A percentile compares a stretch with the other conserved stretches of the same genome.
These are phyloP conservation scores for Theretra japonica DNA, from an alignment of 2,888 invertebrate species.

Conservation along the genomic window DNA sequence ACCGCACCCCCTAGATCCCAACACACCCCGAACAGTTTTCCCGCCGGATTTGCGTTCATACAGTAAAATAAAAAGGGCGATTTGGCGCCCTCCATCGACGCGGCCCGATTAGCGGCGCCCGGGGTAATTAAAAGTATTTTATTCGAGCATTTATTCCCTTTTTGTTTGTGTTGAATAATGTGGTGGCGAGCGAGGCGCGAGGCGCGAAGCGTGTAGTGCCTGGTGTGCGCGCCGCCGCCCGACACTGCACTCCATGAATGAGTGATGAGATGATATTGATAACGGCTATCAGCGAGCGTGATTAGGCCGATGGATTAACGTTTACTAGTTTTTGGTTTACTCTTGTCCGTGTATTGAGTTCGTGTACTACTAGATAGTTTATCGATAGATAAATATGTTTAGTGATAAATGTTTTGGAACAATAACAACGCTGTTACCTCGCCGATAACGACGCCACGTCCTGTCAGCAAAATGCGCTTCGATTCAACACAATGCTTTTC, in stretches of 20 bases:
- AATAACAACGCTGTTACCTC: constrained; percentile 19
- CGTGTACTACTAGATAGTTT: constrained; percentile 30
- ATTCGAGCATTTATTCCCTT: constrained; percentile 81
- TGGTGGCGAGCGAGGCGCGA: constrained; percentile 51
- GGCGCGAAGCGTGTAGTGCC: constrained; percentile 35
- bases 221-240: constrained; percentile 28
- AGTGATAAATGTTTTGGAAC: constrained; percentile 25
- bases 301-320: constrained; percentile 36
- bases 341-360: constrained; percentile 22
- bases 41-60: constrained; percentile 82
- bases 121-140: constrained; percentile 84
- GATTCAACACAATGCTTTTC: background rate
- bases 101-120: constrained; percentile 82
- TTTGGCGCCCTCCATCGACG: constrained; percentile 81
- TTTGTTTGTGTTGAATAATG: constrained; percentile 77
- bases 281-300: constrained; percentile 42
- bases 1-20: constrained; percentile 62
- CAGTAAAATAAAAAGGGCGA: constrained; percentile 83
- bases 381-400: constrained; percentile 27
- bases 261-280: constrained; percentile 49
- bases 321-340: constrained; percentile 31
- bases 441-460: constrained; percentile 5
- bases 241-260: constrained; percentile 43
- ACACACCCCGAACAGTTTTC: constrained; percentile 66
- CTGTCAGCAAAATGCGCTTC: constrained; percentile 12